phyloP scores from a whole-genome alignment of 2,113 vertebrate genomes.

The Sturnira hondurensis region DNA sequence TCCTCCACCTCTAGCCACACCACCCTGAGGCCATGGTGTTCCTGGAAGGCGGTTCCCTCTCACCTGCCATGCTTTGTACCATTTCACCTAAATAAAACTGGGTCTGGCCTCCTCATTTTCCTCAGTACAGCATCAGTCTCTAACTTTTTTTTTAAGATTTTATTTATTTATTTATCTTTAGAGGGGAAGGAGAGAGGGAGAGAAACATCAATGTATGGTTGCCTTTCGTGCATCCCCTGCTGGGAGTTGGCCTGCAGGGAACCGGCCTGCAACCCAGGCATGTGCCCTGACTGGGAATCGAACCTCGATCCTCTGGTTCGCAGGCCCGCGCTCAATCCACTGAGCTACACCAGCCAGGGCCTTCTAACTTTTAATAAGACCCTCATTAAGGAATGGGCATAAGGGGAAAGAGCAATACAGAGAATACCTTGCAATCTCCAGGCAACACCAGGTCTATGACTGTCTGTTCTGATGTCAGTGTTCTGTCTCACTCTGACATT shows the following conservation, averaged over 20 bases:
- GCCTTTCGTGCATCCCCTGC: too few species aligned
- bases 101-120: neutral
- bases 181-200: too few species aligned
- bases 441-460: neutral
- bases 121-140: neutral
- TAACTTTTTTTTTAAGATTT: neutral
- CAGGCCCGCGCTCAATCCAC: too few species aligned
- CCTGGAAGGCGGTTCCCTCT: neutral
- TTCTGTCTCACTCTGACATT: neutral
- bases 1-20: neutral
- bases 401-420: neutral
- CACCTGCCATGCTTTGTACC: neutral
- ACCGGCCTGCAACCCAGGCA: too few species aligned
- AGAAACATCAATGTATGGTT: too few species aligned
- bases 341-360: too few species aligned
- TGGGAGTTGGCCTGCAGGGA: too few species aligned
- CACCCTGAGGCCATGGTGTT: neutral
- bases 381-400: neutral
- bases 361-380: neutral
- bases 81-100: neutral
- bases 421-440: neutral
- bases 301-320: too few species aligned
- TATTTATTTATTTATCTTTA: too few species aligned
- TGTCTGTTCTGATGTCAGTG: neutral
- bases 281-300: too few species aligned